These are phyloP conservation scores for Sigmodon hispidus DNA, from an alignment of 2,113 vertebrate genomes.

Conservation along the genomic window DNA sequence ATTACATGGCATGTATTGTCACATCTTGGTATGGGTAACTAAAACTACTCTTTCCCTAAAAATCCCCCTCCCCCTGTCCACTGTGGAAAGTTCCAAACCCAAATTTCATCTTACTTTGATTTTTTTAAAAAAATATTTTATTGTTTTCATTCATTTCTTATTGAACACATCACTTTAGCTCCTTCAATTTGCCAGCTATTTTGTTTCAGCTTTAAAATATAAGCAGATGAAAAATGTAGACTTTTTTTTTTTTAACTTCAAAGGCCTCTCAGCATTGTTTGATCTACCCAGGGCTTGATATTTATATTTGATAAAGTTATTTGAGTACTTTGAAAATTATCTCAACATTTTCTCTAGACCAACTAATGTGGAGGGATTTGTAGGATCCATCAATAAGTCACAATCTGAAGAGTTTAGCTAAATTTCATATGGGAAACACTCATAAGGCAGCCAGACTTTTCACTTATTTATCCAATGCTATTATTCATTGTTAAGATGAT, in stretches of 20 bases:
- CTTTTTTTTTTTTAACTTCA: background rate
- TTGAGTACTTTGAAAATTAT: background rate
- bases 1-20: background rate
- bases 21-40: background rate
- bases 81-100: background rate
- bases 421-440: background rate
- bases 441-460: background rate
- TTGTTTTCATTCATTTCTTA: background rate
- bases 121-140: background rate
- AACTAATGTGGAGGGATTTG: background rate
- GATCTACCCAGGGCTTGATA: background rate
- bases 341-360: conserved; percentile 19
- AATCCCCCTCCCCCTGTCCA: no score
- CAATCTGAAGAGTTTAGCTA: background rate
- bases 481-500: background rate
- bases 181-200: background rate
- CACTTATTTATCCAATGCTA: background rate
- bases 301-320: background rate
- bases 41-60: background rate
- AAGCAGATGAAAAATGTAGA: background rate
- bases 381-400: background rate
- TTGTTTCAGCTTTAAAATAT: background rate
- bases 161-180: background rate
- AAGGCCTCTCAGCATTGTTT: background rate
- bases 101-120: background rate